Base-by-base conservation (phyloP, 2,888 invertebrate genomes). In the Entomobrya multifasciata region DNA sequence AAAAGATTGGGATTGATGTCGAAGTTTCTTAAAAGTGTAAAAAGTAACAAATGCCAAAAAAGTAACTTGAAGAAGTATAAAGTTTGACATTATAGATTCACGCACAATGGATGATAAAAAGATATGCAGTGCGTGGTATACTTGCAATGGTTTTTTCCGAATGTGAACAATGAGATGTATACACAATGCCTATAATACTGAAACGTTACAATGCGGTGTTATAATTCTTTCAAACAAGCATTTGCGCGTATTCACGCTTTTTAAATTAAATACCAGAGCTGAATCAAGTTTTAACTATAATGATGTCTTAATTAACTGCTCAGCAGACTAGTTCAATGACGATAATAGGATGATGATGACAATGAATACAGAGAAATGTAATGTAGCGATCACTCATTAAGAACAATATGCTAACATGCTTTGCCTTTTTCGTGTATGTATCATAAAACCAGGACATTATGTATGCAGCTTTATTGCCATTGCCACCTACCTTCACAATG, bases 271-370 rank as follows among this genome's bases (percentile, higher is more conserved):
- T n/a, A 67, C 36, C 8, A 74, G 11, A 62, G 36, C 17, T n/a
- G 62, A 65, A 49, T 65, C 74, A 52, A 49, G 72, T 83, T 83
- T 83, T 79, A 67, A 67, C 65, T 30, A 76, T 77, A 84, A 84
- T 84, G 84, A 84, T 77, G 84, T 84, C 84, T 84, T 84, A 84
- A 84, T 84, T 76, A 77, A 84, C 65, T 47, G 67, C 27, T 52
- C 49, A 70, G 20, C 57, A 44, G 27, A 72, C 57, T 57, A 27
- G 47, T 57, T 30, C 41, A 41, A 55, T 55, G 41, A 55, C 27
- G 22, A 74, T 52, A 74, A 27, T 25, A 74, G 27, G 30, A 60
- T 44, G 20, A 78, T 47, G 44, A 70, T 30, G 25, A 70, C 70
- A 70, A 70, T 70, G 47, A 49, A 11, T 20, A 27, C 36, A 25